A percentile compares a stretch with the other conserved stretches of the same genome.
Conservation (phyloP, 2,113 vertebrate genomes). For the Poecilia latipinna region DNA sequence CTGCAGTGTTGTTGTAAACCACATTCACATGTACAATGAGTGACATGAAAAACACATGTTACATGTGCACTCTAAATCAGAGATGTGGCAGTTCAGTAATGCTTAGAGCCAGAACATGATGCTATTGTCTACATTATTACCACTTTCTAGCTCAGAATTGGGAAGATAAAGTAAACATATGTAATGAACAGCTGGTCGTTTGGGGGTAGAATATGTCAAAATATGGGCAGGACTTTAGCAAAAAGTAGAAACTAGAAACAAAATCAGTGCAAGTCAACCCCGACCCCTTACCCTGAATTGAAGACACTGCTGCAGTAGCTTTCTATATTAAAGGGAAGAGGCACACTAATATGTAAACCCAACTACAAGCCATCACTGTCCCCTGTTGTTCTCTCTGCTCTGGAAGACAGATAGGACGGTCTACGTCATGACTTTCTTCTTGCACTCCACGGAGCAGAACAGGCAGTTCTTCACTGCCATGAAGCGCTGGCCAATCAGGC, state of each 20-base stretch:
- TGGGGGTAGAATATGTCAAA: background rate
- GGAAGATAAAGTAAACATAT: background rate
- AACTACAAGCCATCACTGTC: background rate
- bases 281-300: background rate
- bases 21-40: background rate
- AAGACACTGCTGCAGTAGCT: background rate
- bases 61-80: background rate
- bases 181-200: background rate
- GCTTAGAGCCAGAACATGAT: background rate
- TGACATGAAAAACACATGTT: background rate
- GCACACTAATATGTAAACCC: background rate
- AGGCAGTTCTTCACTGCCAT: constrained; percentile 90
- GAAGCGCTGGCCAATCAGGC: constrained; percentile 92
- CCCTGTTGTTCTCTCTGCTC: constrained; percentile 16
- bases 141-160: background rate
- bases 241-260: background rate
- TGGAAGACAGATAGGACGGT: background rate
- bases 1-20: background rate
- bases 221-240: background rate
- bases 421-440: constrained; percentile 85
- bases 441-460: constrained; percentile 94
- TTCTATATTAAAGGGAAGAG: background rate
- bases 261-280: too few species aligned
- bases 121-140: background rate
- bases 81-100: background rate